A percentile compares a stretch with the other conserved stretches of the same genome.
phyloP scores from a whole-genome alignment of 1,140 invertebrate species.

The Cylas formicarius region DNA sequence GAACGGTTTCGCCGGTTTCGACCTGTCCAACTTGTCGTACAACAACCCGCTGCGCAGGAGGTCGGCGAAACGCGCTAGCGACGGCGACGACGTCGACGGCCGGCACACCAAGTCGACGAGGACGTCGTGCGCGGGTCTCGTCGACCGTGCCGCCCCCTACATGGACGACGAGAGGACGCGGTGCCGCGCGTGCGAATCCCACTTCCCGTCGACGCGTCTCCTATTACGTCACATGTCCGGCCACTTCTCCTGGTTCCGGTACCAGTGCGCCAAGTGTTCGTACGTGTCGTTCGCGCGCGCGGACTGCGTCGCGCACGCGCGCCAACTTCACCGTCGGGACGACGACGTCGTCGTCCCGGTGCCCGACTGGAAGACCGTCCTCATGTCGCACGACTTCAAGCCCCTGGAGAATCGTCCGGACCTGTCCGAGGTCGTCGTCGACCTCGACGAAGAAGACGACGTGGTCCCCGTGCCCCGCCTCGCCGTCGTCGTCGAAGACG shows the following conservation, averaged over 20 bases:
- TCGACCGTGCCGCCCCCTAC: conserved; percentile 13
- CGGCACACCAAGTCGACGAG: too few species aligned
- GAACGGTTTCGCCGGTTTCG: conserved; percentile 8
- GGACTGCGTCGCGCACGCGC: conserved; percentile 41
- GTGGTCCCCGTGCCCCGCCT: neutral
- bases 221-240: conserved; percentile 42
- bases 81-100: too few species aligned
- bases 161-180: conserved; percentile 29
- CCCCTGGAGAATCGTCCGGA: conserved; percentile 2
- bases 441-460: neutral
- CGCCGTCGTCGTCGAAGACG: too few species aligned
- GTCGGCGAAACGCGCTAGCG: too few species aligned
- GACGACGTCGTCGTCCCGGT: conserved; percentile 36
- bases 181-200: conserved; percentile 40
- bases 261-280: conserved; percentile 41
- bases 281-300: conserved; percentile 41
- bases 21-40: conserved; percentile 7
- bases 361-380: conserved; percentile 31
- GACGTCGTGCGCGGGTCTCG: conserved; percentile 9
- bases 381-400: conserved; percentile 29
- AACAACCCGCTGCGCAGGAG: conserved; percentile 8
- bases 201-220: conserved; percentile 35
- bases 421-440: conserved; percentile 4
- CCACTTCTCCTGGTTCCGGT: conserved; percentile 44
- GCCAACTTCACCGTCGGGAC: conserved; percentile 37